Percentiles rank a stretch among this genome's conserved stretches.
Conservation (phyloP, 2,888 invertebrate genomes). For the Ischnus inquisitorius region DNA sequence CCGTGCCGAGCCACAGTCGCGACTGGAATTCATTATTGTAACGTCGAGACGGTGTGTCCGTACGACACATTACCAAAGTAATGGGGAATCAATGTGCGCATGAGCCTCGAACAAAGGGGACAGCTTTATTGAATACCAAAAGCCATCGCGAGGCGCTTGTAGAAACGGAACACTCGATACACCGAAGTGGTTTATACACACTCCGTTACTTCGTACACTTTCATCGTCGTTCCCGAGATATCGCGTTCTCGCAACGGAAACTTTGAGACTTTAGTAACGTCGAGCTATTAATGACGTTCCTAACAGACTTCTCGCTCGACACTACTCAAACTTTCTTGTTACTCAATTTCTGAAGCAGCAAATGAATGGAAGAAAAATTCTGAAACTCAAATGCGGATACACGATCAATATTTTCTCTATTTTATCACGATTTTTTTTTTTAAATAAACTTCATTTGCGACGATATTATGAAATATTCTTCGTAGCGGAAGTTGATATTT, state of each 20-base stretch:
- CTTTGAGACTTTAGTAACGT: not conserved
- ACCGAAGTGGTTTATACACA: not conserved
- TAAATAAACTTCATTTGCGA: no score
- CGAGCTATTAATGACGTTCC: conserved; percentile 4
- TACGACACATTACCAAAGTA: conserved; percentile 42
- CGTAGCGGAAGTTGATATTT: no score
- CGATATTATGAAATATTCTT: no score
- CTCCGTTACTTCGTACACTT: conserved; percentile 21
- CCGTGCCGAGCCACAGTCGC: conserved; percentile 61
- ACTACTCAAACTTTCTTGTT: not conserved
- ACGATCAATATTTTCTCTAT: no score
- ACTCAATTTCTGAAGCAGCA: not conserved
- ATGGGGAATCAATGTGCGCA: conserved; percentile 65
- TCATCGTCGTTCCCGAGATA: conserved; percentile 13
- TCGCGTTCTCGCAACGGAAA: not conserved
- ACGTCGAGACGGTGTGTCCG: conserved; percentile 25
- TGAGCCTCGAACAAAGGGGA: conserved; percentile 61
- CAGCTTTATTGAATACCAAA: conserved; percentile 62
- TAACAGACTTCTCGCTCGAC: not conserved
- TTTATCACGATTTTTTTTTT: no score
- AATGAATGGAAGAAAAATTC: not conserved
- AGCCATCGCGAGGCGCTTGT: conserved; percentile 41
- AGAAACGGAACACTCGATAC: not conserved
- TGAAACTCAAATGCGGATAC: no score
- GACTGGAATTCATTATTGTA: conserved; percentile 65